phyloP scores from a whole-genome alignment of 2,797 vertebrate species.

The Denticeps clupeoides region DNA sequence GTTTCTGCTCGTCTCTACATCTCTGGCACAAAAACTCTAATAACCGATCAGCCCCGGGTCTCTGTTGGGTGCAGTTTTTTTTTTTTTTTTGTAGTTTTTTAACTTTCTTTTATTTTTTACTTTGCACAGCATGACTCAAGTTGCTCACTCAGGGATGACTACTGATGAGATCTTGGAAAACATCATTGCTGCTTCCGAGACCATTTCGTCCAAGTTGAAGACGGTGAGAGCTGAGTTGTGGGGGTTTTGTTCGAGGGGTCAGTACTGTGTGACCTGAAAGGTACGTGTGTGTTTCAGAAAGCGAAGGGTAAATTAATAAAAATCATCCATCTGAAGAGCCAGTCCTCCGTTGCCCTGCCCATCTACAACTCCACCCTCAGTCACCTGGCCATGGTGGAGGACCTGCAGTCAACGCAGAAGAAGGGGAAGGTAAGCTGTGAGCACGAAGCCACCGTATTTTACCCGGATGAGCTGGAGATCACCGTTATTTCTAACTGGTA shows the following conservation, averaged over 20 bases:
- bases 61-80: background rate
- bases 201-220: constrained; percentile 56
- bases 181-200: constrained; percentile 49
- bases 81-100: too few species aligned
- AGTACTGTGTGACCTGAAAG: background rate
- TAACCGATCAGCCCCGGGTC: background rate
- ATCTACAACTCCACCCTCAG: constrained; percentile 69
- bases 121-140: constrained; percentile 61
- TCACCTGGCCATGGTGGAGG: constrained; percentile 39
- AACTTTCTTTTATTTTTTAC: background rate
- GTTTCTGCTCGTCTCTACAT: constrained; percentile 52
- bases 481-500: too few species aligned
- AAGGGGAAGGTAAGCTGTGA: constrained; percentile 29
- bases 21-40: constrained; percentile 42
- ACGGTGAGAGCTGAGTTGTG: constrained; percentile 51
- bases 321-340: constrained; percentile 81
- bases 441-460: too few species aligned
- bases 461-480: too few species aligned
- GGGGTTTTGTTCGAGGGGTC: background rate
- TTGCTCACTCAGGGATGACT: constrained; percentile 76
- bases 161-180: constrained; percentile 69
- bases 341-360: constrained; percentile 73
- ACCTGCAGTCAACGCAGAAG: constrained; percentile 1
- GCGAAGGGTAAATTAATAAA: constrained; percentile 82
- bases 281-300: background rate